Base-by-base conservation (phyloP, 2,113 vertebrate species). In the Chaetorhynchus papuensis region DNA sequence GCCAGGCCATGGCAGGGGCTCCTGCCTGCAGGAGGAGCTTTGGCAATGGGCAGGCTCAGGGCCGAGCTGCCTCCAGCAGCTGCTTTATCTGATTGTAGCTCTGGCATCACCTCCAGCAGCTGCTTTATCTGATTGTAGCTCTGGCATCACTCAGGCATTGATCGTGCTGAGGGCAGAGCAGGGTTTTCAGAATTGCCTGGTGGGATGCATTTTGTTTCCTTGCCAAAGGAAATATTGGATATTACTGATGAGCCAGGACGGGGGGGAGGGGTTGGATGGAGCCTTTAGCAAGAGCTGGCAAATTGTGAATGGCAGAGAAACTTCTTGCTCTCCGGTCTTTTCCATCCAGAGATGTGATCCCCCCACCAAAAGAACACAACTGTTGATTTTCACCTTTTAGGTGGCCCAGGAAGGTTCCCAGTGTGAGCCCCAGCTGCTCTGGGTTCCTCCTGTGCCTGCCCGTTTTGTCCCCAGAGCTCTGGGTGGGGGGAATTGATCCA, bases 1-100 rank as follows among this genome's bases (percentile, higher is more conserved):
- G 26, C 49, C 56, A 37, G 2, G 16, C 52, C 10, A 1, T 0
- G 2, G 26, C 22, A 66, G 35, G 9, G 27, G 49, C 5, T 10
- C 41, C 37, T 52, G 21, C 33, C 33, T 77, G 49, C 72, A 49
- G 68, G 57, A 76, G 68, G 15, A 44, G 26, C 33, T 14, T 8
- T n/a, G 60, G 57, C 24, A 4, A 0, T 3, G 19, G 13, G 18
- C 26, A 35, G 12, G 33, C 70, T 82, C 52, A 5, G 30, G 2
- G 2, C 71, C 77, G 71, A 57, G 9, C 66, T 66, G 56, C n/a
- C 50, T 37, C 30, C 59, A n/a, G 33, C n/a, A 7, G 10, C 23
- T 53, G 54, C 49, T 50, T 7, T 4, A 2, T 20, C 44, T 60
- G 13, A 7, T 2, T 63, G 42, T 20, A 28, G 50, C 71, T 57